These are phyloP conservation scores for Anolis sagrei DNA, from an alignment of 2,113 vertebrate genomes.

Conservation along the genomic window DNA sequence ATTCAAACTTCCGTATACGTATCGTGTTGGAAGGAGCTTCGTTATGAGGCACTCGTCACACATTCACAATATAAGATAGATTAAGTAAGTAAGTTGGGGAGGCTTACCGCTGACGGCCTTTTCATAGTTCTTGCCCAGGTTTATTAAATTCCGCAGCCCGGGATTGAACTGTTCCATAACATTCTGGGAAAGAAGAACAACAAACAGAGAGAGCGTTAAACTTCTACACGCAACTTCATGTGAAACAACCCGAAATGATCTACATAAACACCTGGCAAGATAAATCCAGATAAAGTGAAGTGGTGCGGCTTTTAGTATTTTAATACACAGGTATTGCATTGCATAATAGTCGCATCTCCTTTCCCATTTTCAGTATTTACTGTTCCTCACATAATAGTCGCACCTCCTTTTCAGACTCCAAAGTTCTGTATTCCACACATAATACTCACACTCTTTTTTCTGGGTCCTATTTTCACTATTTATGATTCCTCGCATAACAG, in stretches of 20 bases:
- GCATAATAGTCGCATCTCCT: too few species aligned
- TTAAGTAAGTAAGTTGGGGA: constrained; percentile 27
- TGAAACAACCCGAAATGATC: neutral
- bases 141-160: constrained; percentile 93
- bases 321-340: too few species aligned
- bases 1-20: too few species aligned
- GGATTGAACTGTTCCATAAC: constrained; percentile 99
- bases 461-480: too few species aligned
- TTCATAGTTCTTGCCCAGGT: constrained; percentile 96
- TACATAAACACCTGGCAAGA: neutral
- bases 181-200: constrained; percentile 80
- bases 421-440: too few species aligned
- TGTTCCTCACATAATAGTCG: too few species aligned
- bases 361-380: too few species aligned
- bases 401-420: too few species aligned
- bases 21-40: neutral
- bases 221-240: neutral
- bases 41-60: neutral
- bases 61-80: neutral
- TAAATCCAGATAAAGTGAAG: too few species aligned
- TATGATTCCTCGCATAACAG: too few species aligned
- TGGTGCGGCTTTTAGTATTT: too few species aligned
- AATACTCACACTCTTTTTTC: too few species aligned
- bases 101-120: constrained; percentile 94
- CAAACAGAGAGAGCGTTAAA: neutral